Conservation (phyloP, 1,140 invertebrate genomes). For the Pogonomyrmex barbatus region DNA sequence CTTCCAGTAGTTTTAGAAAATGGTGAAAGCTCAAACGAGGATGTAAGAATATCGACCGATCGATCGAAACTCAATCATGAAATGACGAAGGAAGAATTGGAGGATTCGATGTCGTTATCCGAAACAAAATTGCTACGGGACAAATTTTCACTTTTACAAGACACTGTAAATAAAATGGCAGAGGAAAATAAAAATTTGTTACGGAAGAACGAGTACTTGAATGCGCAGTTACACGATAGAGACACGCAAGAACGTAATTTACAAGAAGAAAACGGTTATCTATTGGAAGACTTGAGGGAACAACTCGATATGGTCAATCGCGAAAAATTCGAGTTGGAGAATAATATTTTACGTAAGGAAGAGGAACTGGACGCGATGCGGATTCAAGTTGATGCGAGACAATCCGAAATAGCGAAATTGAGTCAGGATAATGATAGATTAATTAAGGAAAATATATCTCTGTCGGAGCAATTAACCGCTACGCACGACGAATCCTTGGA, state of each 20-base stretch:
- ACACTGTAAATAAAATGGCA: conserved; percentile 75
- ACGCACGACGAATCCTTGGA: conserved; percentile 79
- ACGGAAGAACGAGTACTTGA: conserved; percentile 76
- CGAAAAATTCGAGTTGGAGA: conserved; percentile 80
- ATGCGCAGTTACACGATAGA: conserved; percentile 72
- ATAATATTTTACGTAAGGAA: conserved; percentile 79
- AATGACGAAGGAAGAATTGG: conserved; percentile 74
- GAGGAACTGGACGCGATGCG: conserved; percentile 78
- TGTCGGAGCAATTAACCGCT: conserved; percentile 77
- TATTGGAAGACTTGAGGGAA: conserved; percentile 74
- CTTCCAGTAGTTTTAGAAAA: conserved; percentile 74
- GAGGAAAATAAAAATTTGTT: conserved; percentile 79
- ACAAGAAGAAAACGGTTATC: conserved; percentile 69
- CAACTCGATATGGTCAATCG: conserved; percentile 68
- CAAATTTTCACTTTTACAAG: conserved; percentile 67
- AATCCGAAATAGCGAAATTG: conserved; percentile 68
- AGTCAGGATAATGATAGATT: conserved; percentile 77
- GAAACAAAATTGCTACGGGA: conserved; percentile 75
- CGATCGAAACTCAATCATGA: conserved; percentile 78
- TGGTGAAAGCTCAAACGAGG: conserved; percentile 78
- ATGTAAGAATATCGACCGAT: conserved; percentile 77
- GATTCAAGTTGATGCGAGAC: conserved; percentile 61
- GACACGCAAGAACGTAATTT: conserved; percentile 57
- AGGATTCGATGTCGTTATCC: conserved; percentile 29
- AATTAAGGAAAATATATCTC: conserved; percentile 75